These are phyloP conservation scores for Rhinogobius similis DNA, from an alignment of 2,113 vertebrate genomes.

Conservation along the genomic window DNA sequence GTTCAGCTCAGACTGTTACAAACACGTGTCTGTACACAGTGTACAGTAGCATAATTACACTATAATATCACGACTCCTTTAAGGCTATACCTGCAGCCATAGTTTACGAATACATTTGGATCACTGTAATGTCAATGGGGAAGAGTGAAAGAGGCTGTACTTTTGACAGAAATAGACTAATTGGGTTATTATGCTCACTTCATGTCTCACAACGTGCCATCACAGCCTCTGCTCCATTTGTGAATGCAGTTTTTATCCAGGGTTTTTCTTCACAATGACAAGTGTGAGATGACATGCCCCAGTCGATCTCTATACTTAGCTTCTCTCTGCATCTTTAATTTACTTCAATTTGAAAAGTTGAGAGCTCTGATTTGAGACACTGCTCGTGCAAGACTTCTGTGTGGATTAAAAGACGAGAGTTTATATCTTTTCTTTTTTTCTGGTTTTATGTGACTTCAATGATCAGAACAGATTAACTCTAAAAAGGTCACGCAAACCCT, in stretches of 20 bases:
- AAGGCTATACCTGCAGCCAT: conserved; percentile 27
- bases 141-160: background rate
- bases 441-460: background rate
- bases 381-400: background rate
- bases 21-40: background rate
- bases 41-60: conserved; percentile 40
- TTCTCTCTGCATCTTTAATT: conserved; percentile 11
- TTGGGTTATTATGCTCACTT: conserved; percentile 43
- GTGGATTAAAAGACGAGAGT: background rate
- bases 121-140: conserved; percentile 1
- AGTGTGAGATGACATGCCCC: conserved; percentile 14
- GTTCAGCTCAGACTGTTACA: no score
- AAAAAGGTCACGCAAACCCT: background rate
- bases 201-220: conserved; percentile 41
- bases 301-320: conserved; percentile 10
- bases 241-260: conserved; percentile 15
- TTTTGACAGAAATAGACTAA: conserved; percentile 40
- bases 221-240: conserved; percentile 23
- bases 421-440: background rate
- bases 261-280: conserved; percentile 14
- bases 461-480: background rate
- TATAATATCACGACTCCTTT: background rate
- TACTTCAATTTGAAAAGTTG: background rate
- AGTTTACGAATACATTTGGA: conserved; percentile 35
- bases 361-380: background rate